Evolutionary conservation across 2,797 vertebrate species (phyloP), one percentile per base, ranked within the genome.

Genomic region (Crocodylus rhombifer): DNA sequence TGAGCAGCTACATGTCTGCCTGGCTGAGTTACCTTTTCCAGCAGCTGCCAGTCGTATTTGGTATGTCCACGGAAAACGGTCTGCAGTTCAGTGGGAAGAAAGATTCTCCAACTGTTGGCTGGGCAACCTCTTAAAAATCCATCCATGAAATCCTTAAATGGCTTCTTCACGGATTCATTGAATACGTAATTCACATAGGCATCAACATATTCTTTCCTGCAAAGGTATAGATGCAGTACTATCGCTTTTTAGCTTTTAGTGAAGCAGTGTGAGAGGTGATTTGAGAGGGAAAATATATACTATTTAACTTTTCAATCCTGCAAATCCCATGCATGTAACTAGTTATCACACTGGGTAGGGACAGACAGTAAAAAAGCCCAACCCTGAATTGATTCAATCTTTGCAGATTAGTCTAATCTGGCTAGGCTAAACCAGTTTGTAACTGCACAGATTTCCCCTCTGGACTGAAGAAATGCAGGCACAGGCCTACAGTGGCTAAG

Each of bases 201-300:
- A 60, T 98, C 96, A 75, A 98, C 97, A 73, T 97, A 98, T 82
- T 97, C 92, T 73, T 94, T 93, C 92, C 98, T 98, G 97, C 71
- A 88, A 94, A 87, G 69, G 94, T 25, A 92, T 76, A 65, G 9
- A 4, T 2, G 5, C 42, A 51, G 51, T 42, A 36, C 55, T 62
- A 26, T 51, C 56, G 63, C 42, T 33, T 42, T 42, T 36, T 36
- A 42, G 36, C 69, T 73, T 82, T 25, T 11, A 86, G 77, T 87
- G 0, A 1, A 86, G 16, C 18, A 86, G 75, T 25, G 6, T 4
- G 51, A 64, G 9, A 76, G 57, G 2, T 77, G 57, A 4, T 65
- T 73, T 23, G 58, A 90, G 36, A 73, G 26, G 4, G 86, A 7
- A 91, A 86, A 64, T 84, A 55, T 0, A 36, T 7, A 90, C 26